phyloP scores from a whole-genome alignment of 2,888 invertebrate species.

The Himalopsyche japonica region DNA sequence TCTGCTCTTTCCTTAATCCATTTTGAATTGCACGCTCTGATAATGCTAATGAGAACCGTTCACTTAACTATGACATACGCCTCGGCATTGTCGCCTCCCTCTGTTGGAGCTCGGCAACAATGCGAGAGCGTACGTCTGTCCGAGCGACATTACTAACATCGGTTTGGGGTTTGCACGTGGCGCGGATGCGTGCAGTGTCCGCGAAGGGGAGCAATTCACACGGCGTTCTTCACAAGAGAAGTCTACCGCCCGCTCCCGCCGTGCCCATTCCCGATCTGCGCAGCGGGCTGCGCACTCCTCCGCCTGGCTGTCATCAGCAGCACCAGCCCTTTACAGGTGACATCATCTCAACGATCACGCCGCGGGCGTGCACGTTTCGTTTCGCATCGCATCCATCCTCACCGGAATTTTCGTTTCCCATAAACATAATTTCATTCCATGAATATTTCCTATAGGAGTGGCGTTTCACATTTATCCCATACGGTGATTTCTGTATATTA shows the following conservation, averaged over 20 bases:
- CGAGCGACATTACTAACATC: conserved; percentile 13
- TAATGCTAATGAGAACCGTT: not conserved
- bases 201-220: conserved; percentile 70
- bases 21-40: not conserved
- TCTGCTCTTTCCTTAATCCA: not conserved
- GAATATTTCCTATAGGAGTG: too few relatives aligned
- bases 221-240: conserved; percentile 83
- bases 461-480: too few relatives aligned
- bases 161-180: conserved; percentile 38
- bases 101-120: not conserved
- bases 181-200: conserved; percentile 43
- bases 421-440: too few relatives aligned
- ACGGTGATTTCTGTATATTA: too few relatives aligned
- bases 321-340: conserved; percentile 58
- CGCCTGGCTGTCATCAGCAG: conserved; percentile 43
- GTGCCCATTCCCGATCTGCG: conserved; percentile 87
- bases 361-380: too few relatives aligned
- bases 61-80: not conserved
- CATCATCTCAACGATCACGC: not conserved
- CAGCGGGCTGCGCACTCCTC: conserved; percentile 64
- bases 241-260: conserved; percentile 82
- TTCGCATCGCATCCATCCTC: too few relatives aligned
- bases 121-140: not conserved
- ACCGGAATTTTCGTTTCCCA: too few relatives aligned
- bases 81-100: not conserved